A percentile compares a stretch with the other conserved stretches of the same genome.
Evolutionary conservation across 2,888 invertebrate genomes (phyloP).

Genomic region (Pardosa pseudoannulata): DNA sequence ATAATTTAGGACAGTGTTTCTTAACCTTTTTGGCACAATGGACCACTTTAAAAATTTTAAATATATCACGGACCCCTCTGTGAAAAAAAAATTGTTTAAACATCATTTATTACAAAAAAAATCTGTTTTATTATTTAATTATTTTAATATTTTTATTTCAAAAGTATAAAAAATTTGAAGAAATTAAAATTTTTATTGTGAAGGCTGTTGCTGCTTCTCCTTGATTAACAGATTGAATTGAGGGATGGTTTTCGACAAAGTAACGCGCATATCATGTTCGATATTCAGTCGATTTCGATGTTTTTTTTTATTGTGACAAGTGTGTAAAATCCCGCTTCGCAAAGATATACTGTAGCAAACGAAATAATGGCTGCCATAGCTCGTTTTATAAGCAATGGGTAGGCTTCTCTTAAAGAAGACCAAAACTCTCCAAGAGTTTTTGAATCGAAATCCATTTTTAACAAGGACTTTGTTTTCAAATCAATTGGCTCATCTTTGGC

Average conservation of each 20-base stretch:
- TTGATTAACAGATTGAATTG: no score
- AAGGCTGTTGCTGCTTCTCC: no score
- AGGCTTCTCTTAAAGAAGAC: conserved; percentile 19
- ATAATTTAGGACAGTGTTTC: no score
- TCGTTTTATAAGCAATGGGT: conserved; percentile 30
- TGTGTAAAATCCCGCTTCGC: conserved; percentile 40
- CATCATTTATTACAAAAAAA: conserved; percentile 45
- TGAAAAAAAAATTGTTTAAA: conserved; percentile 52
- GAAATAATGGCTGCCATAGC: conserved; percentile 26
- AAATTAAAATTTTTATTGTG: no score
- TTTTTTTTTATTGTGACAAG: conserved; percentile 48
- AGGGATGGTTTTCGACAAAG: no score
- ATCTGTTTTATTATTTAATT: no score
- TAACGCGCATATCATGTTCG: no score
- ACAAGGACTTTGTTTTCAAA: conserved; percentile 43
- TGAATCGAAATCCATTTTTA: conserved; percentile 31
- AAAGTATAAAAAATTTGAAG: no score
- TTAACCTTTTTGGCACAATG: conserved; percentile 53
- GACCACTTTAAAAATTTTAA: conserved; percentile 56
- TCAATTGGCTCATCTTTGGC: conserved; percentile 40
- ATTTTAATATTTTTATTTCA: no score
- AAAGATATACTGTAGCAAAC: conserved; percentile 33
- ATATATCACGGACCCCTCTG: conserved; percentile 51
- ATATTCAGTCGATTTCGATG: no score
- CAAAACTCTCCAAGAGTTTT: background rate